Conservation (phyloP, 1,140 invertebrate species). For the Orchesella cincta region DNA sequence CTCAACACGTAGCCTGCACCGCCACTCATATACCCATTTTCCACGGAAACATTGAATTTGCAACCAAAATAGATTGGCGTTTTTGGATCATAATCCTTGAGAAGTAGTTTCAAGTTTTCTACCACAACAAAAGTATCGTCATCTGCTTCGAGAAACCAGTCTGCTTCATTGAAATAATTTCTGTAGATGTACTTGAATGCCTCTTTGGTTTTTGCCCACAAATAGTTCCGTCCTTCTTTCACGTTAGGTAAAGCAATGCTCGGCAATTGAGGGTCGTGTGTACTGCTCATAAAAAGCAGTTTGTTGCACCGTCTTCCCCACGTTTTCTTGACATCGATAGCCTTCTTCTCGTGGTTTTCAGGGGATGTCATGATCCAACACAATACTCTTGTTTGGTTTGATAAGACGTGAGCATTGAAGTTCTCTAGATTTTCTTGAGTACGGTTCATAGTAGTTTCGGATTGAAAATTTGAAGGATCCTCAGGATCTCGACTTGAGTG, state of each 20-base stretch:
- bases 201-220: constrained; percentile 93
- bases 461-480: no score
- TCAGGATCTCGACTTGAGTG: no score
- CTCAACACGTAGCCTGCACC: constrained; percentile 50
- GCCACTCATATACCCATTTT: no score
- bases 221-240: constrained; percentile 79
- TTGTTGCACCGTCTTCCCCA: constrained; percentile 57
- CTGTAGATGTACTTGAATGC: constrained; percentile 86
- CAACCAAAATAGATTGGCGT: constrained; percentile 52
- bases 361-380: constrained; percentile 51
- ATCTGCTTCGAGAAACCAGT: constrained; percentile 83
- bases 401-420: not conserved
- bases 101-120: constrained; percentile 55
- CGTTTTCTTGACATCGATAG: constrained; percentile 50
- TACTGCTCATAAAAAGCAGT: constrained; percentile 57
- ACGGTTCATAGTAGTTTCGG: no score
- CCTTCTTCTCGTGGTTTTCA: constrained; percentile 42
- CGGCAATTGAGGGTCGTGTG: constrained; percentile 69
- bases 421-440: no score
- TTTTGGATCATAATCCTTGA: constrained; percentile 46
- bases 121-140: constrained; percentile 56
- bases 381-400: constrained; percentile 30
- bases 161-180: constrained; percentile 77
- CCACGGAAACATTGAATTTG: constrained; percentile 44
- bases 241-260: constrained; percentile 70